These are phyloP conservation scores for Habrosyne pyritoides DNA, from an alignment of 2,888 invertebrate species.

Conservation along the genomic window DNA sequence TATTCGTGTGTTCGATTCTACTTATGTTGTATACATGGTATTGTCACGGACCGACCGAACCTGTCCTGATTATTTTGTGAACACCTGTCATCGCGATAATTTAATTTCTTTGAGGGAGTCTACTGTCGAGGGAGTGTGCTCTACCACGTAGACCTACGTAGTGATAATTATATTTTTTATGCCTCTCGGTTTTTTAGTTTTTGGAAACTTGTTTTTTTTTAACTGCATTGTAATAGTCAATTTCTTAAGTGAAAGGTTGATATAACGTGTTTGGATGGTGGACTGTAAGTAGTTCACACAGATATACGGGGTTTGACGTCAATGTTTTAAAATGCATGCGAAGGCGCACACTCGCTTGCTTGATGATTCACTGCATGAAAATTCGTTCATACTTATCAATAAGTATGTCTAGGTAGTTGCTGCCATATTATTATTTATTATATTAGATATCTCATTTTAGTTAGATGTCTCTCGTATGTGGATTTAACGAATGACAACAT, in stretches of 20 bases:
- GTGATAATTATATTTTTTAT: not conserved
- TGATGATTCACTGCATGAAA: conserved; percentile 52
- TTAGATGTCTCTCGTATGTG: too few species aligned
- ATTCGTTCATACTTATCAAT: conserved; percentile 23
- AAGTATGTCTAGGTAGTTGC: too few species aligned
- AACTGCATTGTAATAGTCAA: not conserved
- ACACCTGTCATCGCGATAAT: not conserved
- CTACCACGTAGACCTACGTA: not conserved
- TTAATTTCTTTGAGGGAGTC: not conserved
- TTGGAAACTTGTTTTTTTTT: not conserved
- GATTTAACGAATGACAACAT: too few species aligned
- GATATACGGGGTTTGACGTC: conserved; percentile 59
- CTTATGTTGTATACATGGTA: too few species aligned
- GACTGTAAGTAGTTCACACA: conserved; percentile 41
- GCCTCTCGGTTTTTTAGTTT: not conserved
- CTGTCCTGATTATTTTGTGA: not conserved
- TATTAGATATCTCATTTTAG: too few species aligned
- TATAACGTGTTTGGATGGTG: conserved; percentile 20
- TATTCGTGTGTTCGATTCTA: too few species aligned
- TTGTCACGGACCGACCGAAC: too few species aligned
- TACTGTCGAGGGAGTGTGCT: not conserved
- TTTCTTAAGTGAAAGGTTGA: not conserved
- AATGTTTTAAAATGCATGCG: conserved; percentile 59
- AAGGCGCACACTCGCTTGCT: conserved; percentile 39
- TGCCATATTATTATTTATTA: too few species aligned